Conservation (phyloP, 2,888 invertebrate genomes). For the Oligia latruncula region DNA sequence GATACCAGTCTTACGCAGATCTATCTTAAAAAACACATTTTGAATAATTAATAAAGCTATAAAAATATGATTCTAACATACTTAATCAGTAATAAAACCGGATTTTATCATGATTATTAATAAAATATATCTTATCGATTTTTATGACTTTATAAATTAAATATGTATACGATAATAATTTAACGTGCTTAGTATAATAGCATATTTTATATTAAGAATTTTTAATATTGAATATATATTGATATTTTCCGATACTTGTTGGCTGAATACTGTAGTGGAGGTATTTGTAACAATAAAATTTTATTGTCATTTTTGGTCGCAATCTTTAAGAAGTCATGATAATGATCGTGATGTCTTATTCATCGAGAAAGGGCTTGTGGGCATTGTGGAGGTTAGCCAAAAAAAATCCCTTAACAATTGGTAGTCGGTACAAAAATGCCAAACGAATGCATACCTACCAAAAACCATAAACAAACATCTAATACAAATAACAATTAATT, state of each 20-base stretch:
- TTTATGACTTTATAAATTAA: conserved; percentile 59
- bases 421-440: neutral
- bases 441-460: neutral
- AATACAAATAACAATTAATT: conserved; percentile 50
- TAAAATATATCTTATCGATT: conserved; percentile 61
- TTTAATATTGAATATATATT: conserved; percentile 51
- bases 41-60: conserved; percentile 52
- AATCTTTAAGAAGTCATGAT: conserved; percentile 15
- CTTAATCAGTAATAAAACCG: conserved; percentile 38
- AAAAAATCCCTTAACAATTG: neutral
- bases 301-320: conserved; percentile 35
- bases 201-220: conserved; percentile 31
- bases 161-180: conserved; percentile 37
- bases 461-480: conserved; percentile 12
- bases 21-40: conserved; percentile 25
- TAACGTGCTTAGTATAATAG: conserved; percentile 14
- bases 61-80: conserved; percentile 46
- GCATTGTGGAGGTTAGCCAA: neutral
- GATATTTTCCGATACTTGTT: conserved; percentile 43
- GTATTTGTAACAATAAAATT: conserved; percentile 42
- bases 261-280: neutral
- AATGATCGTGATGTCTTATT: conserved; percentile 31
- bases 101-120: conserved; percentile 58
- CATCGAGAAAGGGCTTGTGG: neutral
- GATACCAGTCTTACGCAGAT: conserved; percentile 32